Percentiles rank a stretch among this genome's conserved stretches.
phyloP scores from a whole-genome alignment of 1,140 invertebrate genomes.

The Dreissena polymorpha region DNA sequence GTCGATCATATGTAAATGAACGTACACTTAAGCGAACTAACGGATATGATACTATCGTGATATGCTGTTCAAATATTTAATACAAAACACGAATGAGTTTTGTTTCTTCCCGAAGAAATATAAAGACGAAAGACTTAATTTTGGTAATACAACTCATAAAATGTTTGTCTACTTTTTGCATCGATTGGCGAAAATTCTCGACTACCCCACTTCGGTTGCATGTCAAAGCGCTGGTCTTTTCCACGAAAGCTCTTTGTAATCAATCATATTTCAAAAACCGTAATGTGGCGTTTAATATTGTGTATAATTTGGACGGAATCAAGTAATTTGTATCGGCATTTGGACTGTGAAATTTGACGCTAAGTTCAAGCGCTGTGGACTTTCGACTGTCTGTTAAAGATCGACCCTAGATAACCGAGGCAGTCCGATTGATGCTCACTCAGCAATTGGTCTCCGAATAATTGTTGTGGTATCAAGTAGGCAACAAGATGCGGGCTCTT shows the following conservation, averaged over 20 bases:
- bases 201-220: background rate
- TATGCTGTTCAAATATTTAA: too few species aligned
- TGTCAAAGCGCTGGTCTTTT: background rate
- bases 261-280: slow-evolving; percentile 10
- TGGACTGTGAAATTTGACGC: background rate
- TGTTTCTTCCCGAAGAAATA: too few species aligned
- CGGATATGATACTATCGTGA: too few species aligned
- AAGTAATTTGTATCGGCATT: slow-evolving; percentile 9
- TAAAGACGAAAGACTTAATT: too few species aligned
- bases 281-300: background rate
- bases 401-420: background rate
- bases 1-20: too few species aligned
- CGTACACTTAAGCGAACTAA: too few species aligned
- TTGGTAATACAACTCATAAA: too few species aligned
- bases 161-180: too few species aligned
- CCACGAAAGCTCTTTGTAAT: background rate
- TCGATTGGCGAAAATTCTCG: too few species aligned
- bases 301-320: background rate
- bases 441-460: background rate
- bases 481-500: too few species aligned
- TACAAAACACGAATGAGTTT: too few species aligned
- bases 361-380: background rate
- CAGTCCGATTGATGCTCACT: background rate
- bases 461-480: background rate
- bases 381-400: background rate